Conservation (phyloP, 2,888 invertebrate species). For the Elysia crispata region DNA sequence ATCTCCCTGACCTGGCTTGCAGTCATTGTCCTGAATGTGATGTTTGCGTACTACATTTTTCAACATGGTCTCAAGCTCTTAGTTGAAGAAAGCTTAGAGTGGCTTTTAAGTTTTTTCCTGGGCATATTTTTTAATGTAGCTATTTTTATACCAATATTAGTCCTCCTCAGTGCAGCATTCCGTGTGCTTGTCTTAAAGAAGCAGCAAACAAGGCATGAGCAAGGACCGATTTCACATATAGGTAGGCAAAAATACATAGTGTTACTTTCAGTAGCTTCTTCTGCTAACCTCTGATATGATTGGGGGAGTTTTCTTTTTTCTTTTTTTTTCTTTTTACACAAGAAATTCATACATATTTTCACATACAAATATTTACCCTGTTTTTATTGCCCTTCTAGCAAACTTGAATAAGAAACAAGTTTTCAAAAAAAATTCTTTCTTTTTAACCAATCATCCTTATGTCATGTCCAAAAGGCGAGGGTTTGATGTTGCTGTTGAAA, state of each 20-base stretch:
- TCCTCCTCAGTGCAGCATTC: constrained; percentile 57
- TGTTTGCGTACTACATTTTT: constrained; percentile 68
- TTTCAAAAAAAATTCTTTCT: too few species aligned
- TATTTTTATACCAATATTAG: constrained; percentile 67
- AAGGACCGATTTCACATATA: constrained; percentile 29
- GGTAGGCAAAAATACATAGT: not conserved
- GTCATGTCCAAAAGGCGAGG: too few species aligned
- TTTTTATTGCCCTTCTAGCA: too few species aligned
- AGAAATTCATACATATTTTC: too few species aligned
- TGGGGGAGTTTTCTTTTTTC: too few species aligned
- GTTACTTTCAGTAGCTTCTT: too few species aligned
- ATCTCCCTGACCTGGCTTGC: constrained; percentile 66
- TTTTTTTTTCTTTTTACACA: too few species aligned
- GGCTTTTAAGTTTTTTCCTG: constrained; percentile 69
- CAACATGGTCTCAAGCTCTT: constrained; percentile 71
- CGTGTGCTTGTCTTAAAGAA: constrained; percentile 59
- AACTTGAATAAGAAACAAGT: too few species aligned
- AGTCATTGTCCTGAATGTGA: constrained; percentile 54
- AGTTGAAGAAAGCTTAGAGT: constrained; percentile 65
- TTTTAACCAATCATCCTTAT: too few species aligned
- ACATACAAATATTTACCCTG: too few species aligned
- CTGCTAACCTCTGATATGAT: too few species aligned
- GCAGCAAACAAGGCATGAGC: constrained; percentile 21
- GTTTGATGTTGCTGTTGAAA: too few species aligned
- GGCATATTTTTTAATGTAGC: constrained; percentile 64